Base-by-base conservation (phyloP, 2,797 vertebrate species). In the Philypnodon macrostomus region DNA sequence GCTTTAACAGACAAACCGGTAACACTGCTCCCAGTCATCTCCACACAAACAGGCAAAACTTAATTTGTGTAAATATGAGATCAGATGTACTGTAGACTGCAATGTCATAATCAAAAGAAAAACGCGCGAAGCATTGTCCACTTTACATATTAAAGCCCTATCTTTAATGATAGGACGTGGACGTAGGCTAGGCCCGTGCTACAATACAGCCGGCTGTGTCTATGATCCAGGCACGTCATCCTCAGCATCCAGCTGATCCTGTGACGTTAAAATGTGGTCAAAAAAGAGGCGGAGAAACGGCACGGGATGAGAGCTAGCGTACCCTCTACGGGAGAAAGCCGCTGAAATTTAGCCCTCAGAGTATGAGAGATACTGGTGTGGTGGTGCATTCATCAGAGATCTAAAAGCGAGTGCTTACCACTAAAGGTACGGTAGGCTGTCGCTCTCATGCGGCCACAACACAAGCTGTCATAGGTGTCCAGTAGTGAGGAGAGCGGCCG, bases 261-360 rank as follows among this genome's bases (percentile, higher is more conserved):
- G 21, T 75, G 64, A 81, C 70, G 77, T 85, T 70, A 84, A 4
- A 53, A 14, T 70, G 54, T 72, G 2, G 69, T 79, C 49, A 70
- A 7, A 50, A 33, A 42, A 37, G 59, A 32, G 80, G 74, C 19
- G 63, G 69, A 6, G 70, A 18, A 3, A 52, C 17, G 40, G 44
- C 21, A 35, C 33, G 21, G 38, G 33, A 34, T 50, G 40, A 6
- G 30, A 26, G 46, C 16, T 21, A n/a, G n/a, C n/a, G 8, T 27
- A 16, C 14, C 14, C 14, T 29, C 23, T 27, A 5, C n/a, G 1
- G 24, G 11, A 27, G 9, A 7, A n/a, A 19, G 2, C 4, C 15
- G 24, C 16, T 10, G 7, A 16, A 11, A 41, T 12, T 17, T 40
- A 29, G 23, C 40, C 31, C 17, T 35, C 57, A 48, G 16, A 47